Evolutionary conservation across 1,140 invertebrate genomes (phyloP).

Genomic region (Armadillidium nasatum): DNA sequence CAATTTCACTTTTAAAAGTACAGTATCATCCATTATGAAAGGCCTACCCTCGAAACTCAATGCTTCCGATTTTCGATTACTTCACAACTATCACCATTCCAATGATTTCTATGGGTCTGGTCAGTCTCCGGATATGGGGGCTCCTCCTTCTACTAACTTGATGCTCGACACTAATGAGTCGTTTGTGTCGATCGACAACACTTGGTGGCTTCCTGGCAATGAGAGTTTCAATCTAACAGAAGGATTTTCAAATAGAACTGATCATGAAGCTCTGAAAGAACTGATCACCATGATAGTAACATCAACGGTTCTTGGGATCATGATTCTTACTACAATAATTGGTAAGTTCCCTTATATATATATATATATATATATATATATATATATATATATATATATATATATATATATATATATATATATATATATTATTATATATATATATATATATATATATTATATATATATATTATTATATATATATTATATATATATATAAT

Average conservation of each 20-base stretch:
- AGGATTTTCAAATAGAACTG: background rate
- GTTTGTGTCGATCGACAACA: background rate
- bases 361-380: too few relatives aligned
- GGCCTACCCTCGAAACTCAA: background rate
- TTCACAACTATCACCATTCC: background rate
- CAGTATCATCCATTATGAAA: background rate
- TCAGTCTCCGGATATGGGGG: background rate
- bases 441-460: too few relatives aligned
- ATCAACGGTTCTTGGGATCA: background rate
- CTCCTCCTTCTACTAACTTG: background rate
- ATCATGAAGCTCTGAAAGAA: background rate
- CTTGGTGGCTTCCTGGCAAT: slow-evolving; percentile 7
- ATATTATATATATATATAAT: too few relatives aligned
- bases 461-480: too few relatives aligned
- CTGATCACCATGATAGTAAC: background rate
- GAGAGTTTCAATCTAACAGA: background rate
- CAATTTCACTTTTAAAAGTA: background rate
- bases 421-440: too few relatives aligned
- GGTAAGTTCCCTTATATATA: background rate
- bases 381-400: too few relatives aligned
- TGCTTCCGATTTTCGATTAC: background rate
- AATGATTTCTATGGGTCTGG: background rate
- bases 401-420: too few relatives aligned
- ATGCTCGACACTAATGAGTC: background rate
- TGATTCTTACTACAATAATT: background rate